phyloP scores from a whole-genome alignment of 2,888 invertebrate genomes.

The Ennomos quercinarius region DNA sequence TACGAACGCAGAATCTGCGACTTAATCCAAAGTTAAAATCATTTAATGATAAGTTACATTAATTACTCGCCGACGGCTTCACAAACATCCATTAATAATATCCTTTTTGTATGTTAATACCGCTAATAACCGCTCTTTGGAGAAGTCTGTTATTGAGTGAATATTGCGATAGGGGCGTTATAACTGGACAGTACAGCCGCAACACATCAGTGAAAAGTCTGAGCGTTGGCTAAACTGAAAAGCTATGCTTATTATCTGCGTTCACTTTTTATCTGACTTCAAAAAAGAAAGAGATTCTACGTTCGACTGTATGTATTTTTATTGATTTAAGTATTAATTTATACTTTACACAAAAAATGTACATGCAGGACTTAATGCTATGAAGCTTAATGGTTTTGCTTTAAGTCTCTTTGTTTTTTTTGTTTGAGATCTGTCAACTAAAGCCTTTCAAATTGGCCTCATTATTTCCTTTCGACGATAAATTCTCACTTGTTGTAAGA shows the following conservation, averaged over 20 bases:
- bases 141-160: slow-evolving; percentile 5
- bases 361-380: no score
- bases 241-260: no score
- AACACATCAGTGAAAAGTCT: neutral
- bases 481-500: neutral
- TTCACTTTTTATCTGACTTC: no score
- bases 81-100: slow-evolving; percentile 38
- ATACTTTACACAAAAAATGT: no score
- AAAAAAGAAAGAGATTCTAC: no score
- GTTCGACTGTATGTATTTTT: no score
- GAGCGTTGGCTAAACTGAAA: neutral
- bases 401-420: no score
- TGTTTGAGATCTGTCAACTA: no score
- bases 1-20: slow-evolving; percentile 9
- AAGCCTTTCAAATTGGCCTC: no score
- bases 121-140: slow-evolving; percentile 24
- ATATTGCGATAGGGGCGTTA: neutral
- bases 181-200: neutral
- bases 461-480: no score
- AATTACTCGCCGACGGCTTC: slow-evolving; percentile 35
- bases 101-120: slow-evolving; percentile 33
- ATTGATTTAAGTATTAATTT: no score
- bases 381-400: no score
- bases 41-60: slow-evolving; percentile 32
- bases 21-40: slow-evolving; percentile 17